Percentiles rank a stretch among this genome's conserved stretches.
Evolutionary conservation across 2,888 invertebrate genomes (phyloP).

Genomic region (Arrhopalites spinosus): DNA sequence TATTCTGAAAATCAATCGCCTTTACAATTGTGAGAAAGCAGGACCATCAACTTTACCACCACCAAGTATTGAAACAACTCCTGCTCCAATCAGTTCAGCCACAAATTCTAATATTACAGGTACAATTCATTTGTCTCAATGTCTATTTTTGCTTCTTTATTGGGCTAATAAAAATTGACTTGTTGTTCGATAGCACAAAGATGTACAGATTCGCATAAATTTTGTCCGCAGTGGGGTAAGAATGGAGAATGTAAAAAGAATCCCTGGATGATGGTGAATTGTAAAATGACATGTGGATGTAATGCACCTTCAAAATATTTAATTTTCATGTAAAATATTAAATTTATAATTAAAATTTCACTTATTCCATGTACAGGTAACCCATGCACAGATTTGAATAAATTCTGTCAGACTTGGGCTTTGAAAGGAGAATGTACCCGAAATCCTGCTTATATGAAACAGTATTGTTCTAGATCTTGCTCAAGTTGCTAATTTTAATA

Average conservation of each 20-base stretch:
- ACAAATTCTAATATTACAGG: background rate
- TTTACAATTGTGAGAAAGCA: constrained; percentile 56
- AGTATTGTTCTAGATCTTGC: constrained; percentile 55
- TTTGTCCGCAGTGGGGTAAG: constrained; percentile 57
- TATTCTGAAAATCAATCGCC: constrained; percentile 57
- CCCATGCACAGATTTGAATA: constrained; percentile 45
- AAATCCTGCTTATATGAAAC: constrained; percentile 57
- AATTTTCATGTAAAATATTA: background rate
- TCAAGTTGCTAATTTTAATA: constrained; percentile 21
- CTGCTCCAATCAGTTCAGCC: background rate
- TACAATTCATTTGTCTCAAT: background rate
- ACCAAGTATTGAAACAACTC: background rate
- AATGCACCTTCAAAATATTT: background rate
- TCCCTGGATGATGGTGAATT: constrained; percentile 58
- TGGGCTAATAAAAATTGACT: background rate
- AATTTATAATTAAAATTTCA: background rate
- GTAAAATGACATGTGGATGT: constrained; percentile 57
- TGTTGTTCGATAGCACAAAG: constrained; percentile 13
- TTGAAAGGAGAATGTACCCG: constrained; percentile 55
- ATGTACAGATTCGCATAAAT: constrained; percentile 55
- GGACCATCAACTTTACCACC: constrained; percentile 18
- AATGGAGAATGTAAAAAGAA: constrained; percentile 57
- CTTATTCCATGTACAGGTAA: constrained; percentile 38
- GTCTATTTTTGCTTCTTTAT: background rate
- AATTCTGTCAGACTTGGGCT: constrained; percentile 50